Conservation (phyloP, 2,797 vertebrate species). For the Acridotheres tristis region DNA sequence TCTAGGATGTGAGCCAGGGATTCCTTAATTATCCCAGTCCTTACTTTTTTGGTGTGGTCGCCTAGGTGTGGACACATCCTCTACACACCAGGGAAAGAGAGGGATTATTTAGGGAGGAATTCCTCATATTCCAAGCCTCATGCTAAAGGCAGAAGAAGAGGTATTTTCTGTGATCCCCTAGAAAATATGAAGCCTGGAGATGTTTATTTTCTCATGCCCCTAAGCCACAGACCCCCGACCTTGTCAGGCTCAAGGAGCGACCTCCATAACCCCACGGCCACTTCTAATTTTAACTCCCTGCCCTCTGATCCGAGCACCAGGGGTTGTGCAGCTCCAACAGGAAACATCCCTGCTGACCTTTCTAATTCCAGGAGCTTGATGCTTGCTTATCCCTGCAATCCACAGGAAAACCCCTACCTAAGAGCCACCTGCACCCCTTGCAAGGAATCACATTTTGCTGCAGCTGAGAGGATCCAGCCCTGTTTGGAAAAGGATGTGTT, state of each 20-base stretch:
- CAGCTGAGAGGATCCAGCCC: not conserved
- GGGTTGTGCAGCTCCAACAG: not conserved
- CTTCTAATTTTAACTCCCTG: constrained; percentile 34
- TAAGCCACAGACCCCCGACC: not conserved
- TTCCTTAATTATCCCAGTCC: not conserved
- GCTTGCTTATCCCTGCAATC: not conserved
- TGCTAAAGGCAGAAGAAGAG: not conserved
- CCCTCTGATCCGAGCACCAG: not conserved
- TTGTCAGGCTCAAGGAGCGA: not conserved
- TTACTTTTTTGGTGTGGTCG: not conserved
- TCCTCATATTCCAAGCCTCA: not conserved
- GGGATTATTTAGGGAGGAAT: not conserved
- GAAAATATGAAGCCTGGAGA: not conserved
- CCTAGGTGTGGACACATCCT: too few relatives aligned
- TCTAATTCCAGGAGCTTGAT: not conserved
- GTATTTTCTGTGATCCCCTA: not conserved
- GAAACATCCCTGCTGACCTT: constrained; percentile 25
- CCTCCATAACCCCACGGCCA: fast-evolving
- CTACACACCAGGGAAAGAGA: not conserved
- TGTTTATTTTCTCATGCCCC: not conserved
- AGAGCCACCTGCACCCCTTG: not conserved
- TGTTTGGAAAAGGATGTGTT: not conserved
- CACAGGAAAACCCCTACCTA: not conserved
- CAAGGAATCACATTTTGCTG: not conserved
- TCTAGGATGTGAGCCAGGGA: not conserved